Percentiles rank a stretch among this genome's conserved stretches.
phyloP scores from a whole-genome alignment of 2,797 vertebrate genomes.

The Streptopelia turtur region DNA sequence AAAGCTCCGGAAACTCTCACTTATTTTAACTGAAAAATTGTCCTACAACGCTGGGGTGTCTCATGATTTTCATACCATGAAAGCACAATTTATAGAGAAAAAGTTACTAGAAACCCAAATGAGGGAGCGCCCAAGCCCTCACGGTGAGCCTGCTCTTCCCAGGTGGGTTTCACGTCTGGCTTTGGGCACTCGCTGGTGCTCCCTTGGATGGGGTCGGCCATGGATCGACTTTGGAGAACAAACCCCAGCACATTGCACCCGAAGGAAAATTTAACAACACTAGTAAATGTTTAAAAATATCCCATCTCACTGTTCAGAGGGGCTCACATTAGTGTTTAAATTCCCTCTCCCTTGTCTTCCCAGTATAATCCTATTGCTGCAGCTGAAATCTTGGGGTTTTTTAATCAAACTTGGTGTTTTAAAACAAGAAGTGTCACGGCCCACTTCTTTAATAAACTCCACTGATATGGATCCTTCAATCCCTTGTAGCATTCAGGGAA shows the following conservation, averaged over 20 bases:
- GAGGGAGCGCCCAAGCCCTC: background rate
- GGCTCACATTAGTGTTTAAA: background rate
- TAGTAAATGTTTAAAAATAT: background rate
- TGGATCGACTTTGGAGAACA: background rate
- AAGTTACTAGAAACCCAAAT: background rate
- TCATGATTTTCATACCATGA: background rate
- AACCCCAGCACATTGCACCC: fast-evolving
- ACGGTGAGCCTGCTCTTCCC: background rate
- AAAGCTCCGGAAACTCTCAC: background rate
- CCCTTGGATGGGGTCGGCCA: background rate
- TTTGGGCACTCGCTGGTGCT: background rate
- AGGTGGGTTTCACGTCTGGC: background rate
- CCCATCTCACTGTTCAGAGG: fast-evolving
- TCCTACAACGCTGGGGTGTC: fast-evolving
- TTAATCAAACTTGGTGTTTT: background rate
- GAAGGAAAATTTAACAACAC: background rate
- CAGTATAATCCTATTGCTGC: background rate
- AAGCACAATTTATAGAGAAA: background rate
- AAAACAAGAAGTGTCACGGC: background rate
- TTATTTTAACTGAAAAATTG: background rate
- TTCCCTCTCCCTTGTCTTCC: background rate
- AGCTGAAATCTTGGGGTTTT: background rate
- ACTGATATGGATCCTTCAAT: background rate
- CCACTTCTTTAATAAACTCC: background rate
- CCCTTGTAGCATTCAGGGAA: background rate